Evolutionary conservation across 2,113 vertebrate genomes (phyloP), one percentile per base, ranked within the genome.

Genomic region (Galeopterus variegatus): DNA sequence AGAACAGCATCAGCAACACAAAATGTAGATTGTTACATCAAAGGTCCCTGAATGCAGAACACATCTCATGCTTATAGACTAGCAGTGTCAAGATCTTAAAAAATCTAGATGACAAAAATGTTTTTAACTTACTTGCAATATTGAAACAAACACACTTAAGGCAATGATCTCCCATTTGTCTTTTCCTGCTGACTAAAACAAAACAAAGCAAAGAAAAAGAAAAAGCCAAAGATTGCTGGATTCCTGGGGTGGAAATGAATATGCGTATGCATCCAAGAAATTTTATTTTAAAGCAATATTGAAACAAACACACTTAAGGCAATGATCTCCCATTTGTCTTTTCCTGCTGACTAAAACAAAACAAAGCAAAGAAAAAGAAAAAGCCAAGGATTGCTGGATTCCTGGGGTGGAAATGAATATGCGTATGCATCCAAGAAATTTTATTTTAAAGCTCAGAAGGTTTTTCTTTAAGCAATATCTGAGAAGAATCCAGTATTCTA

Each of bases 91-190:
- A 82, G 31, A 87, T 48, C 6, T 54, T 81, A 96, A 94, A 94
- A 95, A 95, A 54, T 36, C 52, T 69, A 92, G 11, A 52, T 72
- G 28, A 92, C 18, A 86, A 83, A 95, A 81, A 24, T n/a, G 17
- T 76, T 93, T 93, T 96, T 89, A 82, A 60, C 56, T 54, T 91
- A 86, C 18, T 92, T 93, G 11, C 3, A 87, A 87, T 92, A 86
- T 1, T 97, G 67, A 93, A 97, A 91, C 23, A 88, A 54, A 80
- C 56, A 85, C 26, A 91, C 13, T 95, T 90, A 82, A 90, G 14
- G 80, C 21, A 88, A 77, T 28, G 12, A 2, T 65, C n/a, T 92
- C n/a, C 31, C 18, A 23, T 88, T 79, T 84, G 14, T 65, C 60
- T 82, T 88, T 81, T 88, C 88, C 79, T 77, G 31, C 82, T 52